These are phyloP conservation scores for Ancistrus triradiatus DNA, from an alignment of 2,113 vertebrate genomes.

Conservation along the genomic window DNA sequence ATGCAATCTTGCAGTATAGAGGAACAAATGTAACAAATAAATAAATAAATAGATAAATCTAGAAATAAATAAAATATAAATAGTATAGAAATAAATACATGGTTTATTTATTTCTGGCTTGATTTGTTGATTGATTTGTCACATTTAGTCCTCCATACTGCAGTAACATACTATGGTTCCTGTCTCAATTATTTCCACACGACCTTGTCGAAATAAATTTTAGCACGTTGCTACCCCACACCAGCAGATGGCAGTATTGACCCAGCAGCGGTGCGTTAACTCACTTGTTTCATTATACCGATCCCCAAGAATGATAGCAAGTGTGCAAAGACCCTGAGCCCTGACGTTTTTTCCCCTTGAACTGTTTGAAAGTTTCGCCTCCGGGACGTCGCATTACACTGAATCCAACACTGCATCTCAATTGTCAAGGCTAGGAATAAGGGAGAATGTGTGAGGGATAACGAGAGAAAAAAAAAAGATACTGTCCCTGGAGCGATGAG, in stretches of 20 bases:
- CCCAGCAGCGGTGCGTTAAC: conserved; percentile 57
- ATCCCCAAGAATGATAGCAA: too few relatives aligned
- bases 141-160: too few relatives aligned
- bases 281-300: conserved; percentile 18
- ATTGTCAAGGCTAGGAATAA: conserved; percentile 48
- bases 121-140: too few relatives aligned
- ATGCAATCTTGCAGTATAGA: too few relatives aligned
- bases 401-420: conserved; percentile 43
- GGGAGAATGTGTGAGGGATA: conserved; percentile 61
- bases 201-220: background rate
- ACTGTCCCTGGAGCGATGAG: conserved; percentile 60
- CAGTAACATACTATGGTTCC: too few relatives aligned
- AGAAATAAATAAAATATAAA: too few relatives aligned
- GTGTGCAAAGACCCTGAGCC: conserved; percentile 24
- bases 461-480: conserved; percentile 55
- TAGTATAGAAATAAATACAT: too few relatives aligned
- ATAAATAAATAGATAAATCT: too few relatives aligned
- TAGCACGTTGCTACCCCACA: background rate
- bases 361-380: conserved; percentile 43
- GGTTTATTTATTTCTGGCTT: too few relatives aligned
- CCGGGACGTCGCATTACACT: conserved; percentile 49
- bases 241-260: conserved; percentile 74
- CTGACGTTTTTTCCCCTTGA: conserved; percentile 58
- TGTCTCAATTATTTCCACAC: too few relatives aligned
- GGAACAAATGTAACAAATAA: too few relatives aligned